A percentile compares a stretch with the other conserved stretches of the same genome.
Conservation (phyloP, 1,140 invertebrate species). For the Heliothis subflexa region DNA sequence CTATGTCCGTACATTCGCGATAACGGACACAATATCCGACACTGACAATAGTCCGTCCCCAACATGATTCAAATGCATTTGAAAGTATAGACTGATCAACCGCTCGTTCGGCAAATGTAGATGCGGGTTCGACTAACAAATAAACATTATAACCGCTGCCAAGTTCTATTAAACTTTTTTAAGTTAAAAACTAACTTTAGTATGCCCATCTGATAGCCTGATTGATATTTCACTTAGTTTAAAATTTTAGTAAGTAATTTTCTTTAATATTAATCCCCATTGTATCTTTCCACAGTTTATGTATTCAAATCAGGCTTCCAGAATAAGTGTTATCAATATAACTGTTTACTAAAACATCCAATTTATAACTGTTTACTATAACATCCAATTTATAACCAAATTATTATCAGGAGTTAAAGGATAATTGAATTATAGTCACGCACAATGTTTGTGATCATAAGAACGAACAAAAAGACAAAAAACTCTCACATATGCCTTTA, state of each 20-base stretch:
- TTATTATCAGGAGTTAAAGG: neutral
- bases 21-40: neutral
- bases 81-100: slow-evolving; percentile 61
- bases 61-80: slow-evolving; percentile 59
- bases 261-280: neutral
- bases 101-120: slow-evolving; percentile 1
- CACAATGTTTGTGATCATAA: slow-evolving; percentile 78
- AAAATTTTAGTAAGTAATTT: neutral
- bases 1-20: neutral
- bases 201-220: slow-evolving; percentile 23
- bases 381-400: neutral
- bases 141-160: slow-evolving; percentile 3
- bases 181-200: neutral
- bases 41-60: slow-evolving; percentile 68
- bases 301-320: slow-evolving; percentile 29
- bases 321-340: neutral
- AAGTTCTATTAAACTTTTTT: neutral
- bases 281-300: neutral
- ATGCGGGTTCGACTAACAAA: slow-evolving; percentile 24
- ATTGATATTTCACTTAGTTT: slow-evolving; percentile 1
- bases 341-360: neutral
- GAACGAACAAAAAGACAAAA: slow-evolving; percentile 53
- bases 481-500: slow-evolving; percentile 65
- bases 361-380: neutral
- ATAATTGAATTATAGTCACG: slow-evolving; percentile 68